These are phyloP conservation scores for Chromobotia macracanthus DNA, from an alignment of 2,797 vertebrate genomes.

Conservation along the genomic window DNA sequence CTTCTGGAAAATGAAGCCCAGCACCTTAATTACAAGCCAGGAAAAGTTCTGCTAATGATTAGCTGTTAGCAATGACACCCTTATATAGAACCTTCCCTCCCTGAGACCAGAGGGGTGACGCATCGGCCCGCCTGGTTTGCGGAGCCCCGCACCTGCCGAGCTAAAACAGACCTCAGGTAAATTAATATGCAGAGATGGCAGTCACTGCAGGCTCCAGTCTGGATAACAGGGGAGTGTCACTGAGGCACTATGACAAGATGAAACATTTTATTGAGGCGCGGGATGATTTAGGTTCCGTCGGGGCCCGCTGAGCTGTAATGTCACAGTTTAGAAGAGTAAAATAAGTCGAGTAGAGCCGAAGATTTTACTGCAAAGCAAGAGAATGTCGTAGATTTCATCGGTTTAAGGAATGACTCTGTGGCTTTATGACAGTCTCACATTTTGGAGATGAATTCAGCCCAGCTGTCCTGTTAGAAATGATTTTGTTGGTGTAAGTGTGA, in stretches of 20 bases:
- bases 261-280: conserved; percentile 40
- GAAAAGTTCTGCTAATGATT: conserved; percentile 71
- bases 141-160: conserved; percentile 53
- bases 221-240: conserved; percentile 42
- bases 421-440: background rate
- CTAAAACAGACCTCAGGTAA: conserved; percentile 47
- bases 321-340: conserved; percentile 38
- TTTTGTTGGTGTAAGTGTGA: background rate
- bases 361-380: conserved; percentile 12
- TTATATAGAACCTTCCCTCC: conserved; percentile 65
- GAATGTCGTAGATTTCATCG: conserved; percentile 22
- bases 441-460: background rate
- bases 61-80: conserved; percentile 69
- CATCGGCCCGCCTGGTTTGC: conserved; percentile 58
- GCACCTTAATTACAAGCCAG: conserved; percentile 71
- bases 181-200: conserved; percentile 64
- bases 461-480: background rate
- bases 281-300: conserved; percentile 41
- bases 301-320: conserved; percentile 19
- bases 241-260: conserved; percentile 31
- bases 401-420: background rate
- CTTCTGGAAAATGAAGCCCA: conserved; percentile 70
- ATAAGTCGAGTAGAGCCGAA: conserved; percentile 19
- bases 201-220: conserved; percentile 53
- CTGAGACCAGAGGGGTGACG: conserved; percentile 61